Conservation (phyloP, 2,797 vertebrate genomes). For the Channallabes apus region DNA sequence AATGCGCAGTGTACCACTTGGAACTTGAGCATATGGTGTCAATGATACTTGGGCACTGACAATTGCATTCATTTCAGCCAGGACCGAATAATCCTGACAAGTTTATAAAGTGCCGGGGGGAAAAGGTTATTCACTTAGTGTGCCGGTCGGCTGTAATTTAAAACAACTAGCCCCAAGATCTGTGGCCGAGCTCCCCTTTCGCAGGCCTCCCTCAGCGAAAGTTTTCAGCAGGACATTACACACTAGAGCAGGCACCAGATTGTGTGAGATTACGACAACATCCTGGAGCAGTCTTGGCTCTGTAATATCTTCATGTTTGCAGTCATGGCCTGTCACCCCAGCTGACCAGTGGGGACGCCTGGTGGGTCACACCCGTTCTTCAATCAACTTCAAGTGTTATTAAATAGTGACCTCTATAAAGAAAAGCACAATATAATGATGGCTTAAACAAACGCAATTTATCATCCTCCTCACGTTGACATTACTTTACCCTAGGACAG, state of each 20-base stretch:
- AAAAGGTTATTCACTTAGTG: conserved; percentile 74
- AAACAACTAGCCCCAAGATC: conserved; percentile 70
- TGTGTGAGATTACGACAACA: conserved; percentile 87
- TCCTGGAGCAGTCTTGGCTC: conserved; percentile 80
- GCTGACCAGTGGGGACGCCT: conserved; percentile 78
- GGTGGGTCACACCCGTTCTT: conserved; percentile 70
- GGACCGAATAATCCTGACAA: conserved; percentile 59
- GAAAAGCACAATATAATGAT: conserved; percentile 85
- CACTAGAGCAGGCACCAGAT: conserved; percentile 88
- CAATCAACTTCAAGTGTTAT: conserved; percentile 84
- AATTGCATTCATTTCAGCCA: conserved; percentile 49
- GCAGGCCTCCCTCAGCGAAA: conserved; percentile 68
- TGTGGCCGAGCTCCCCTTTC: conserved; percentile 56
- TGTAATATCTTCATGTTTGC: conserved; percentile 81
- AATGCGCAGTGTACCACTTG: neutral
- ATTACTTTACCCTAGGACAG: conserved; percentile 61
- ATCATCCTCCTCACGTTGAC: conserved; percentile 78
- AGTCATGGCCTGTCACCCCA: conserved; percentile 86
- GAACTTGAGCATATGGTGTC: conserved; percentile 26
- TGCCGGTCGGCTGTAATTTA: conserved; percentile 73
- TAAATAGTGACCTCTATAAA: conserved; percentile 84
- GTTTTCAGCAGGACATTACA: conserved; percentile 82
- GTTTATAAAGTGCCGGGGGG: conserved; percentile 70
- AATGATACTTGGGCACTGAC: conserved; percentile 40
- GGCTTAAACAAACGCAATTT: conserved; percentile 89